Base-by-base conservation (phyloP, 1,140 invertebrate species). In the Meloidogyne floridensis region DNA sequence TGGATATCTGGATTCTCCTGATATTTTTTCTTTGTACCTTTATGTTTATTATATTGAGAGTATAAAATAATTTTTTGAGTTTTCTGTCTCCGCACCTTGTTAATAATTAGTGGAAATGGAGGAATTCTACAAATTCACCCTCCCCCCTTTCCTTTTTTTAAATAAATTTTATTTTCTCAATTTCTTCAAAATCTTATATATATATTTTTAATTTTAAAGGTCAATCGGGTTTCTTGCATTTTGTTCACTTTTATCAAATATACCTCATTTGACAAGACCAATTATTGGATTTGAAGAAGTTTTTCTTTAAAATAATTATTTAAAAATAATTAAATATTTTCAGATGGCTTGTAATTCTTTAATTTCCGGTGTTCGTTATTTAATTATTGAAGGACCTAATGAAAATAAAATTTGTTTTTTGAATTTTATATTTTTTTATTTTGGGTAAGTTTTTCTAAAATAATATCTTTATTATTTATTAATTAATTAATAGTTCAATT, bases 221-320 rank as follows among this genome's bases (percentile, higher is more conserved):
- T 81, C 86, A 32, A 84, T 87, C 43, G 84, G 86, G n/a, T 86
- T 87, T 75, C 70, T 86, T 18, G 72, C 85, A 11, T 71, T 87
- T 6, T 86, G 85, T 72, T 85, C 76, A 32, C 65, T 86, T 11
- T 43, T 75, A 7, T 73, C 59, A 11, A 86, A 87, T n/a, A 54
- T 86, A 51, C 85, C 85, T 8, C 84, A 86, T 72, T 71, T 86
- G 10, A 43, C 59, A n/a, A 53, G 78, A 51, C 54, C 53, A 10
- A 18, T 84, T 9, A 56, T 87, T 6, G 56, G 69, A 18, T 77
- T 80, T 20, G 85, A 87, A 42, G 65, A 65, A 18, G 59, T 65
- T 65, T n/a, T 54, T 54, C 10, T 65, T 65, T n/a, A 65, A 7
- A n/a, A n/a, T 6, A 65, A 59, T 59, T 59, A 59, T 3, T 59